These are phyloP conservation scores for Notospermus geniculatus DNA, from an alignment of 1,140 invertebrate genomes.

Conservation along the genomic window DNA sequence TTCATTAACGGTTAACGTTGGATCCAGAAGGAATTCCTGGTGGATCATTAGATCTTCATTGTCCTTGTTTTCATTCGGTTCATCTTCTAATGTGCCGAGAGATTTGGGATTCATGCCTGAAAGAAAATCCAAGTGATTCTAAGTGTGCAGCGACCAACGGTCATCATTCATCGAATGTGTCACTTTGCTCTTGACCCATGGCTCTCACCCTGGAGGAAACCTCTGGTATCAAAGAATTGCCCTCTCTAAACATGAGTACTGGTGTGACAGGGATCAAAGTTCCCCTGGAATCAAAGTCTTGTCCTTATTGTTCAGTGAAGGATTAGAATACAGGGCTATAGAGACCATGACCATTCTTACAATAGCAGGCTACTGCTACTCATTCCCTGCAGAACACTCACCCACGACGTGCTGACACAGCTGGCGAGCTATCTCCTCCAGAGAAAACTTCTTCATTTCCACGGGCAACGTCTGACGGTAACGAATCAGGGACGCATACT, in stretches of 20 bases:
- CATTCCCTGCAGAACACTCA: no score
- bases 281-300: no score
- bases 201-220: no score
- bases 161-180: no score
- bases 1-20: conserved; percentile 70
- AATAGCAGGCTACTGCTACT: background rate
- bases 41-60: conserved; percentile 67
- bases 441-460: conserved; percentile 17
- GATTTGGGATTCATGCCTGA: conserved; percentile 76
- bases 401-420: conserved; percentile 89
- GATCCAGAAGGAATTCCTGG: conserved; percentile 85
- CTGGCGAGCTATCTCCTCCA: conserved; percentile 66
- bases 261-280: no score
- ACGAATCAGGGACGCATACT: conserved; percentile 78
- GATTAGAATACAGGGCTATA: background rate
- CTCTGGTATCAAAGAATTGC: no score
- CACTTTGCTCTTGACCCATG: conserved; percentile 31
- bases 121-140: no score
- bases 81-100: conserved; percentile 67
- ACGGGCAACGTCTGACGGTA: conserved; percentile 2
- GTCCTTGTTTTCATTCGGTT: conserved; percentile 20
- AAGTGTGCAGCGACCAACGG: no score
- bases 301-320: no score
- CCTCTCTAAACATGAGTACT: no score
- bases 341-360: background rate